A percentile compares a stretch with the other conserved stretches of the same genome.
Evolutionary conservation across 2,888 invertebrate genomes (phyloP).

Genomic region (Athetis lepigone): DNA sequence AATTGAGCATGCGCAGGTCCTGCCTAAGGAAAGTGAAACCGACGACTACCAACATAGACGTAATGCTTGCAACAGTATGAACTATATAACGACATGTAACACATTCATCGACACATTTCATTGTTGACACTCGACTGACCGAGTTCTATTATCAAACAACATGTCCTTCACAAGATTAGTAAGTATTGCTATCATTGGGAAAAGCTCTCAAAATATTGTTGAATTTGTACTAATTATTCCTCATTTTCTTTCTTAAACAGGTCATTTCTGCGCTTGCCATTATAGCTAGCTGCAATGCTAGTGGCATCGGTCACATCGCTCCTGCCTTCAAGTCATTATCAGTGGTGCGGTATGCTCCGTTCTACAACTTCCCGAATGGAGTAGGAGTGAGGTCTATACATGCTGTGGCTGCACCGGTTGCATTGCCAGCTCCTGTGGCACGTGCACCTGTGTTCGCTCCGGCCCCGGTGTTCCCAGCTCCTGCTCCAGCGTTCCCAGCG

Average conservation of each 20-base stretch:
- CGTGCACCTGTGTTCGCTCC: slow-evolving; percentile 59
- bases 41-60: slow-evolving; percentile 78
- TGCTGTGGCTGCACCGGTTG: slow-evolving; percentile 76
- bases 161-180: slow-evolving; percentile 85
- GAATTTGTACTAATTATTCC: slow-evolving; percentile 1
- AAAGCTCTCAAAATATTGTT: not conserved
- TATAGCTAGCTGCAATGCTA: slow-evolving; percentile 85
- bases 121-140: slow-evolving; percentile 80
- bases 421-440: slow-evolving; percentile 44
- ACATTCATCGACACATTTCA: slow-evolving; percentile 82
- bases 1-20: slow-evolving; percentile 85
- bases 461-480: slow-evolving; percentile 49
- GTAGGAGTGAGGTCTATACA: slow-evolving; percentile 83
- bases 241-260: slow-evolving; percentile 72
- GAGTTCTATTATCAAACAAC: slow-evolving; percentile 76
- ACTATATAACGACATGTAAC: slow-evolving; percentile 87
- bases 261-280: slow-evolving; percentile 75
- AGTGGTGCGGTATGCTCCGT: slow-evolving; percentile 86
- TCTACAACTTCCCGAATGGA: slow-evolving; percentile 84
- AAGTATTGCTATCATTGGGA: slow-evolving; percentile 66
- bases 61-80: slow-evolving; percentile 89
- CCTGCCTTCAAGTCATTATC: slow-evolving; percentile 81
- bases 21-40: slow-evolving; percentile 89
- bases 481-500: slow-evolving; percentile 44
- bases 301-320: slow-evolving; percentile 81